phyloP scores from a whole-genome alignment of 2,113 vertebrate genomes.

The Atrichornis clamosus region DNA sequence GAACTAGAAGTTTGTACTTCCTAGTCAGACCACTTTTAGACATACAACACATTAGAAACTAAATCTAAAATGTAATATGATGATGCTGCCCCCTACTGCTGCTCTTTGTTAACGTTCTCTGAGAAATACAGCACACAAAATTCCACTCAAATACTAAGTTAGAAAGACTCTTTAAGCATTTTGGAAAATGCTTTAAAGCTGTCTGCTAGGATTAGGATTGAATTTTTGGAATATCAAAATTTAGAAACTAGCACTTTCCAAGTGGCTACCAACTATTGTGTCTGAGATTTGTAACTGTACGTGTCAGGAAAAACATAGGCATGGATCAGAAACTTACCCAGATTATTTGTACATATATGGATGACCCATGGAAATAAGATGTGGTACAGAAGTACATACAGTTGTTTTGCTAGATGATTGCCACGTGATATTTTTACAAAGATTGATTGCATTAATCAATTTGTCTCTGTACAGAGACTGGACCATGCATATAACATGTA shows the following conservation, averaged over 20 bases:
- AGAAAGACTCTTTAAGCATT: neutral
- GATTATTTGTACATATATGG: neutral
- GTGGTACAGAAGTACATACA: neutral
- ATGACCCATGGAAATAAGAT: neutral
- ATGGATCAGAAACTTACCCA: neutral
- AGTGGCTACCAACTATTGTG: neutral
- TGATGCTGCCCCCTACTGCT: conserved; percentile 8
- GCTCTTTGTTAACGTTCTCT: neutral
- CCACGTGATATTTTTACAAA: neutral
- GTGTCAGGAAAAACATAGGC: neutral
- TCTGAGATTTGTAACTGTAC: neutral
- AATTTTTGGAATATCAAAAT: neutral
- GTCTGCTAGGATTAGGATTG: neutral
- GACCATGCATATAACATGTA: neutral
- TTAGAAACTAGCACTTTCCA: neutral
- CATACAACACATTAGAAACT: neutral
- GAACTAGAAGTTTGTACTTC: neutral
- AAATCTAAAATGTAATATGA: neutral
- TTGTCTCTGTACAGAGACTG: neutral
- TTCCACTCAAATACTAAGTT: neutral
- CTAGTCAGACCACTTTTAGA: neutral
- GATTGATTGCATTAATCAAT: neutral
- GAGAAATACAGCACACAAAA: neutral
- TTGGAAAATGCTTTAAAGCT: neutral
- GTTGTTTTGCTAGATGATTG: neutral